Percentiles rank a stretch among this genome's conserved stretches.
Evolutionary conservation across 2,113 vertebrate genomes (phyloP).

Genomic region (Kryptolebias marmoratus): DNA sequence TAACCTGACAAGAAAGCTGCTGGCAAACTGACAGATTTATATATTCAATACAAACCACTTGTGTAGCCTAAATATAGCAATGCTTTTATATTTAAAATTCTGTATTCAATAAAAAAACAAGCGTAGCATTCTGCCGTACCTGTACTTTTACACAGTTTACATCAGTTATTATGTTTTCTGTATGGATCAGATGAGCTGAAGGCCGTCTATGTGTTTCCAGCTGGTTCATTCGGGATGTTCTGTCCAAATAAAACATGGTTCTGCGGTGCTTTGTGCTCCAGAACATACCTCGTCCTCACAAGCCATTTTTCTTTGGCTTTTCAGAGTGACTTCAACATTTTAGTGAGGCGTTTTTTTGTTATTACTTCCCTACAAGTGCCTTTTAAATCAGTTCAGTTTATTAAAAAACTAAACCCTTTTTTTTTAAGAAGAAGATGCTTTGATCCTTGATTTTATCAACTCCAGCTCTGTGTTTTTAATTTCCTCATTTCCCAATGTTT

Average conservation of each 20-base stretch:
- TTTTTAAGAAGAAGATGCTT: conserved; percentile 55
- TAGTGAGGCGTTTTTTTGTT: conserved; percentile 61
- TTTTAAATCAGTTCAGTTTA: conserved; percentile 71
- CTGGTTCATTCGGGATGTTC: no score
- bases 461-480: conserved; percentile 82
- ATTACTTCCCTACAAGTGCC: conserved; percentile 70
- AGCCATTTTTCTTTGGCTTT: conserved; percentile 55
- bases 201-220: background rate
- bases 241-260: conserved; percentile 31
- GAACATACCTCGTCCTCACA: conserved; percentile 20
- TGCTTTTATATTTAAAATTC: background rate
- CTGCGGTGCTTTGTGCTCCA: conserved; percentile 13
- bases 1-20: conserved; percentile 19
- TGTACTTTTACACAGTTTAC: no score
- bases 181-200: no score
- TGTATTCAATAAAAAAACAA: background rate
- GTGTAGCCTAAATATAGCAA: background rate
- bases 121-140: background rate
- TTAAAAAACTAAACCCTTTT: conserved; percentile 36
- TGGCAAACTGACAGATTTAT: conserved; percentile 18
- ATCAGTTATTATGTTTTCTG: no score
- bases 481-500: conserved; percentile 76
- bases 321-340: conserved; percentile 67
- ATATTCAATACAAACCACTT: conserved; percentile 11
- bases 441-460: conserved; percentile 81